Evolutionary conservation across 64 coral and sea anemone genomes (phyloP).

Genomic region (Stichodactyla helianthus): DNA sequence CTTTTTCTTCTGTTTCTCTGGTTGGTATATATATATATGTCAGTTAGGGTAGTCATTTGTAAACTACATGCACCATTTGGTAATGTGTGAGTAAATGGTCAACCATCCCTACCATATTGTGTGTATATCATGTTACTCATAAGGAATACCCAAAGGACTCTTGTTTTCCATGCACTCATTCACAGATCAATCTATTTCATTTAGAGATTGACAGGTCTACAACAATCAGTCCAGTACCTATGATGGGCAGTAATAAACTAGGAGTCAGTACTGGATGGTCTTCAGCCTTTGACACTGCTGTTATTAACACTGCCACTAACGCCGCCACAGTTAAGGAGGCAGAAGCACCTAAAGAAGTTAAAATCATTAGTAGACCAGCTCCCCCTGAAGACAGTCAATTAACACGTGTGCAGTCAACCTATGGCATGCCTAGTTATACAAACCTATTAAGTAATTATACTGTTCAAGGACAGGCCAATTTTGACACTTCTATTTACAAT

Average conservation of each 20-base stretch:
- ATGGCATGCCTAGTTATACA: constrained; percentile 46
- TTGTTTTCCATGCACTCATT: too few species aligned
- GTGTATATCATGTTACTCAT: too few species aligned
- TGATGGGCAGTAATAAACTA: constrained; percentile 81
- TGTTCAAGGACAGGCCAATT: constrained; percentile 62
- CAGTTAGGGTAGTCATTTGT: too few species aligned
- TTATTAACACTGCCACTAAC: background rate
- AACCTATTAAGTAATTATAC: constrained; percentile 70
- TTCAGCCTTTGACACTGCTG: constrained; percentile 61
- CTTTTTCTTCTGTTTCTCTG: too few species aligned
- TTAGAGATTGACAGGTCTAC: background rate
- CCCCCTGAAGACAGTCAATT: background rate
- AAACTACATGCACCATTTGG: too few species aligned
- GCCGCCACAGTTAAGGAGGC: background rate
- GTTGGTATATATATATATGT: too few species aligned
- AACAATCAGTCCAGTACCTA: constrained; percentile 51
- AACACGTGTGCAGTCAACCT: background rate
- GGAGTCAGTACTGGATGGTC: constrained; percentile 83
- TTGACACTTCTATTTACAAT: constrained; percentile 62
- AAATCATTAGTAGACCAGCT: background rate
- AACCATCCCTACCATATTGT: too few species aligned
- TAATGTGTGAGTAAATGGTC: too few species aligned
- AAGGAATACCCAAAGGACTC: too few species aligned
- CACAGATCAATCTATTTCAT: background rate
- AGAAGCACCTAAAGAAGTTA: background rate